Conservation (phyloP, 2,888 invertebrate species). For the Heteropelma amictum region DNA sequence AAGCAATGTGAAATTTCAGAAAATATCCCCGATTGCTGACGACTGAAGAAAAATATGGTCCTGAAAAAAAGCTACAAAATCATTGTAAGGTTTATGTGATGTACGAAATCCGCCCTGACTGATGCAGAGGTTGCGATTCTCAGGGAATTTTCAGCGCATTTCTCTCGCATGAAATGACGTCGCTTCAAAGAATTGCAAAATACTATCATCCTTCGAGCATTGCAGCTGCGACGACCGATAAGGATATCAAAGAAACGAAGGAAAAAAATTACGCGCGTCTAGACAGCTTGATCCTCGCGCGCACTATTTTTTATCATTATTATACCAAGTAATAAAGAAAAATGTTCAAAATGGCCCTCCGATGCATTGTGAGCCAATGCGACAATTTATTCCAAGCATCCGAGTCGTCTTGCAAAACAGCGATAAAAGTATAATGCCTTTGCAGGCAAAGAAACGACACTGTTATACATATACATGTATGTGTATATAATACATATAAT, state of each 20-base stretch:
- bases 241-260: neutral
- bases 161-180: no score
- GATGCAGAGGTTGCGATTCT: no score
- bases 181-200: no score
- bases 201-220: no score
- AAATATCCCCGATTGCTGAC: no score
- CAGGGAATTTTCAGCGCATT: no score
- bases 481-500: neutral
- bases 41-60: no score
- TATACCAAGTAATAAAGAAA: constrained; percentile 6
- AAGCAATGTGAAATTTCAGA: no score
- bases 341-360: constrained; percentile 3
- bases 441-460: constrained; percentile 3
- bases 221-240: constrained; percentile 8
- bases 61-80: neutral
- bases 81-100: neutral
- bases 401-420: constrained; percentile 35
- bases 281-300: neutral
- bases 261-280: neutral
- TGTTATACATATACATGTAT: neutral
- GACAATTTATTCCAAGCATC: constrained; percentile 14
- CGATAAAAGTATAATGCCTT: constrained; percentile 47
- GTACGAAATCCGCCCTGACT: no score
- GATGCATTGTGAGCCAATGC: constrained; percentile 16
- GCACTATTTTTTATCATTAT: constrained; percentile 14